Evolutionary conservation across 1,140 invertebrate genomes (phyloP), one percentile per base, ranked within the genome.

Genomic region (Dendrolimus kikuchii): DNA sequence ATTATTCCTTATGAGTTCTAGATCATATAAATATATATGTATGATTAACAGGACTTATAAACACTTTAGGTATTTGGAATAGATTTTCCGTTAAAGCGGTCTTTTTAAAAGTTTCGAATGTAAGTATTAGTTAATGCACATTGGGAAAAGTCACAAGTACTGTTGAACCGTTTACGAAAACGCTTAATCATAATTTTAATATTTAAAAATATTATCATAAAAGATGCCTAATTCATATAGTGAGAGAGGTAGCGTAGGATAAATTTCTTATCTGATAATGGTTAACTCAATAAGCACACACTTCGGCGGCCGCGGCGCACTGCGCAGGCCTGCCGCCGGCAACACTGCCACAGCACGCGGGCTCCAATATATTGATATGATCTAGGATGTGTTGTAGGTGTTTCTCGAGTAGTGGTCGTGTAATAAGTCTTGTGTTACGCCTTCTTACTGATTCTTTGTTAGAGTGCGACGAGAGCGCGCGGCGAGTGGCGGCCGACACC

Each of bases 11-110:
- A 72, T 81, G 61, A 75, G 74, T 86, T 86, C 82, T 86, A 86
- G 82, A 84, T 86, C 82, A 86, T 86, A 86, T 84, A 83, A 86
- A 86, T 86, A 84, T 23, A 23, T 86, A 86, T 79, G 60, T 76
- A 59, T 53, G 42, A 65, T 63, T 58, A 55, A 55, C 53, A 60
- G 40, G 55, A 58, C 55, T 65, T 60, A 45, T 40, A 50, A 23
- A 39, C 40, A 50, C 39, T 7, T 37, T 50, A 3, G 41, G 39
- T 45, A 45, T 45, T 23, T 23, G 23, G 23, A 23, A 23, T 23
- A 23, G 23, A 23, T 23, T 23, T 23, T 23, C 23, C 23, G 23
- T 23, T 23, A 23, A 23, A 23, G 23, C 3, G 23, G 23, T 23
- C 23, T 23, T 23, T 23, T 23, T 23, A 1, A 23, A 23, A 23